Evolutionary conservation across 92 coral and sea anemone genomes (phyloP), one percentile per base, ranked within the genome.

Genomic region (Paramuricea clavata): DNA sequence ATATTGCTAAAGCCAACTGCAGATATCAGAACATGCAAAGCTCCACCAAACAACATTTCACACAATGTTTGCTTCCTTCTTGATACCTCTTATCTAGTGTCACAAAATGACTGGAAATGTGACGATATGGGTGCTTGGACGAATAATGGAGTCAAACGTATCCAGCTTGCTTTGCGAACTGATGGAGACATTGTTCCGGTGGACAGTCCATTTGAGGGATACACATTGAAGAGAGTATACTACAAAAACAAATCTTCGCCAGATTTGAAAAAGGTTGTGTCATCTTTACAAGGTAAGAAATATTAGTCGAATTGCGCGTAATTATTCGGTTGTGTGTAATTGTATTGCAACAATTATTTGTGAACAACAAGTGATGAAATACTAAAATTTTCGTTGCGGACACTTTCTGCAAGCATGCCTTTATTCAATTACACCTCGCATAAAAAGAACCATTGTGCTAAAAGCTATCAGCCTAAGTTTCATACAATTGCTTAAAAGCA

Each of bases 11-110:
- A 35, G 54, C 78, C 78, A 42, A 15, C 13, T 7, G 54, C 41
- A 36, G 52, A 33, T 5, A 49, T 8, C 1, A 33, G 5, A n/a
- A 34, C 54, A 10, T 72, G 78, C 12, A 72, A 72, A 72, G 44
- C 10, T 32, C 50, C 44, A 12, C 54, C 54, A 8, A 39, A 36
- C 54, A 28, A 49, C 30, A 72, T 72, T 16, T 34, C 78, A 12
- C 78, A 72, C 43, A 72, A 72, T 43, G 78, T 72, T 33, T 33
- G 78, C 36, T 72, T 72, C 54, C 78, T 72, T 72, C 15, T 72
- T 27, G 52, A 33, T 72, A 36, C 43, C 9, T 19, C 50, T 25
- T 1, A 12, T 12, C 56, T 72, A 7, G 27, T 12, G 3, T 72
- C 78, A 39, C 32, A 22, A 36, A 72, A n/a, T n/a, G n/a, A n/a